A percentile compares a stretch with the other conserved stretches of the same genome.
Evolutionary conservation across 1,140 invertebrate species (phyloP).

Genomic region (Elysia chlorotica): DNA sequence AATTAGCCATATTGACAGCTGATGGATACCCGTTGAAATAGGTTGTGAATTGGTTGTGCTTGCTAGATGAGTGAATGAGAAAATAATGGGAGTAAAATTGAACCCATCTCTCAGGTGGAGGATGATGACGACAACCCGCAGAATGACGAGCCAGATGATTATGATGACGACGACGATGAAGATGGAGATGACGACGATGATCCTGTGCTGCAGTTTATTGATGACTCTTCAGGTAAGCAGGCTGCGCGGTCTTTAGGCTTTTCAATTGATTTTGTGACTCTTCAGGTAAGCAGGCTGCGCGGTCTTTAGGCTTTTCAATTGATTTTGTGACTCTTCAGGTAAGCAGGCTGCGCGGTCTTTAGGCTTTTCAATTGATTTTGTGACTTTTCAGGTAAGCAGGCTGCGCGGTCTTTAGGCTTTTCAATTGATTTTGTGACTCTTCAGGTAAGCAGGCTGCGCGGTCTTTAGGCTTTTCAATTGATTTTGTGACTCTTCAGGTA

Average conservation of each 20-base stretch:
- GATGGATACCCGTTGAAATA: too few species aligned
- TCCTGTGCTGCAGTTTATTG: slow-evolving; percentile 30
- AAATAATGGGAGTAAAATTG: too few species aligned
- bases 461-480: too few species aligned
- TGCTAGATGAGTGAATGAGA: too few species aligned
- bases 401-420: too few species aligned
- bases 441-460: too few species aligned
- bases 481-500: too few species aligned
- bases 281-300: background rate
- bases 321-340: background rate
- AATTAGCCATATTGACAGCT: too few species aligned
- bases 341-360: background rate
- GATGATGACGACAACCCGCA: slow-evolving; percentile 54
- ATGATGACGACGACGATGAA: slow-evolving; percentile 23
- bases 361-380: background rate
- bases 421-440: too few species aligned
- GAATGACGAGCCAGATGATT: slow-evolving; percentile 40
- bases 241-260: background rate
- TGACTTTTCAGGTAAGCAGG: slow-evolving; percentile 1
- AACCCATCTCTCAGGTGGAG: slow-evolving; percentile 33
- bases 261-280: background rate
- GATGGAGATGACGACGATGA: slow-evolving; percentile 58
- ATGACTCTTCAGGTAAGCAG: slow-evolving; percentile 22
- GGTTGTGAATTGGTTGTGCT: too few species aligned
- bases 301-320: background rate